phyloP scores from a whole-genome alignment of 1,140 invertebrate species.

The Tachypleus tridentatus region DNA sequence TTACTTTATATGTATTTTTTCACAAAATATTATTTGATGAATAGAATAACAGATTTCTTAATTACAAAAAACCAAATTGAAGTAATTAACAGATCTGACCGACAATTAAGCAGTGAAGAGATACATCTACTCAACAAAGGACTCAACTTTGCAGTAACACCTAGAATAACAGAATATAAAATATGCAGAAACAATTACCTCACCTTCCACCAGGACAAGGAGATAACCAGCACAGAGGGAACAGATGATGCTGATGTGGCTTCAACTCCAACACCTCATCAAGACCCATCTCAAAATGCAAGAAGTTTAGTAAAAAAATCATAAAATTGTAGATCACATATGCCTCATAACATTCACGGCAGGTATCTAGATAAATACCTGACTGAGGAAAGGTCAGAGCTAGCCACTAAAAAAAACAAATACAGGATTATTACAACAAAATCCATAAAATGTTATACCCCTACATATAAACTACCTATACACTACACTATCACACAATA shows the following conservation, averaged over 20 bases:
- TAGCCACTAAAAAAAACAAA: slow-evolving; percentile 44
- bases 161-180: too few relatives aligned
- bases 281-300: slow-evolving; percentile 61
- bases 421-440: slow-evolving; percentile 14
- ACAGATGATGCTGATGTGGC: slow-evolving; percentile 48
- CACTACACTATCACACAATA: background rate
- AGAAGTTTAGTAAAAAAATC: slow-evolving; percentile 82
- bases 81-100: too few relatives aligned
- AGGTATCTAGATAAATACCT: slow-evolving; percentile 81
- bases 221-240: slow-evolving; percentile 28
- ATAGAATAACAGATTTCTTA: too few relatives aligned
- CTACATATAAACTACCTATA: background rate
- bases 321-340: slow-evolving; percentile 93
- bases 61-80: too few relatives aligned
- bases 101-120: too few relatives aligned
- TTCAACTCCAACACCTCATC: slow-evolving; percentile 69
- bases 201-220: slow-evolving; percentile 34
- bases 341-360: slow-evolving; percentile 85
- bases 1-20: too few relatives aligned
- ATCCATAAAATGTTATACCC: slow-evolving; percentile 8
- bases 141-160: too few relatives aligned
- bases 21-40: too few relatives aligned
- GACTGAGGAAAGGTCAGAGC: slow-evolving; percentile 49
- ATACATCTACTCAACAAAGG: too few relatives aligned
- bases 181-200: slow-evolving; percentile 8